Conservation (phyloP, 2,888 invertebrate genomes). For the Tachystola acroxantha region DNA sequence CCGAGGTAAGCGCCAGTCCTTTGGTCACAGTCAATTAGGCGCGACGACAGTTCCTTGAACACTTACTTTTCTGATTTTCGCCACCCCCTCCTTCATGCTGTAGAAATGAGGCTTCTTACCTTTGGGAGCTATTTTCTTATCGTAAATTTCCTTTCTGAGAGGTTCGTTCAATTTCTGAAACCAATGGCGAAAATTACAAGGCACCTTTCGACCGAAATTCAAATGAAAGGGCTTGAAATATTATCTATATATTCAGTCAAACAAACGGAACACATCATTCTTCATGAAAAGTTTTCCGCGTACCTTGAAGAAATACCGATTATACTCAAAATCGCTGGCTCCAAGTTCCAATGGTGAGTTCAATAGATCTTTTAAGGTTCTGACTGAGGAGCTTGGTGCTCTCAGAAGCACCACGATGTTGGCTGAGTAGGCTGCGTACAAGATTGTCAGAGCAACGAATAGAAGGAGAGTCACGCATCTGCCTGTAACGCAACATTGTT, state of each 20-base stretch:
- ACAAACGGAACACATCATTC: too few relatives aligned
- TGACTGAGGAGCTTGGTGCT: conserved; percentile 81
- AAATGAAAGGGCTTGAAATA: too few relatives aligned
- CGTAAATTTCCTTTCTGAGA: conserved; percentile 63
- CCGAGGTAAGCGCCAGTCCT: too few relatives aligned
- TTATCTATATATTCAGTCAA: too few relatives aligned
- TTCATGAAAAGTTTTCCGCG: too few relatives aligned
- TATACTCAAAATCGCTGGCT: conserved; percentile 81
- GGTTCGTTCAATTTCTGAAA: conserved; percentile 68
- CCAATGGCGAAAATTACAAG: too few relatives aligned
- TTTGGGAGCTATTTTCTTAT: conserved; percentile 68
- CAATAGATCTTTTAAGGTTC: conserved; percentile 75
- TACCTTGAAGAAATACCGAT: conserved; percentile 80
- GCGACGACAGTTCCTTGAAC: too few relatives aligned
- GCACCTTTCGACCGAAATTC: too few relatives aligned
- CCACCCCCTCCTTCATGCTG: conserved; percentile 64
- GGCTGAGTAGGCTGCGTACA: conserved; percentile 84
- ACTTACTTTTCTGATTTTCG: conserved; percentile 51
- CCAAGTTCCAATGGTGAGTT: conserved; percentile 80
- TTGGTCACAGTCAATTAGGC: too few relatives aligned
- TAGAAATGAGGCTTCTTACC: conserved; percentile 63
- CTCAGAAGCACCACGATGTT: conserved; percentile 81
- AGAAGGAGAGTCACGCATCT: conserved; percentile 79
- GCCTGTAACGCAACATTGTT: conserved; percentile 38
- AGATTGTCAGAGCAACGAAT: conserved; percentile 74